phyloP scores from a whole-genome alignment of 2,113 vertebrate species.

The Macquaria ambigua region DNA sequence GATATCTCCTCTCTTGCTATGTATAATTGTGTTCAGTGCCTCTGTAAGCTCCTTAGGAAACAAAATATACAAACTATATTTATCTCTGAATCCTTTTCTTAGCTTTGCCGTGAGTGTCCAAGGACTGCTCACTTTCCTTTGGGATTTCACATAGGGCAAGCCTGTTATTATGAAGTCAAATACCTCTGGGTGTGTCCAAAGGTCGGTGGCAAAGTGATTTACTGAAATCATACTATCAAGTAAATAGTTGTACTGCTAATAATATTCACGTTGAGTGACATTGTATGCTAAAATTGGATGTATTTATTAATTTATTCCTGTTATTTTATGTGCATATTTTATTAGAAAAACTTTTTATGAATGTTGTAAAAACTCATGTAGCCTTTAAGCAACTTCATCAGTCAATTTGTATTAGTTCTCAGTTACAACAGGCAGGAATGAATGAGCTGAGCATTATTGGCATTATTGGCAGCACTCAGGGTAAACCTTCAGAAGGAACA shows the following conservation, averaged over 20 bases:
- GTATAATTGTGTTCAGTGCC: slow-evolving; percentile 76
- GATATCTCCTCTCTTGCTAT: slow-evolving; percentile 46
- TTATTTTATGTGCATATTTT: slow-evolving; percentile 77
- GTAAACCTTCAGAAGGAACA: slow-evolving; percentile 73
- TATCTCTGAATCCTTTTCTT: slow-evolving; percentile 58
- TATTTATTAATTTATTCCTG: slow-evolving; percentile 81
- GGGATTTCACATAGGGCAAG: slow-evolving; percentile 52
- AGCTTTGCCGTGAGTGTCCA: slow-evolving; percentile 35
- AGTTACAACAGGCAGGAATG: slow-evolving; percentile 46
- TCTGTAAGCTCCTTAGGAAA: slow-evolving; percentile 70
- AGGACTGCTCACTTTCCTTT: slow-evolving; percentile 57
- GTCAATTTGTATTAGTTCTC: slow-evolving; percentile 42
- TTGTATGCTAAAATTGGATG: slow-evolving; percentile 69
- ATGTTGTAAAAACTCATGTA: slow-evolving; percentile 71
- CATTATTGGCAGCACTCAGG: slow-evolving; percentile 73
- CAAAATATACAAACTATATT: slow-evolving; percentile 68
- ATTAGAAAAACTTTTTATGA: slow-evolving; percentile 61
- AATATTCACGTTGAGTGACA: slow-evolving; percentile 61
- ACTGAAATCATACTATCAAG: slow-evolving; percentile 57
- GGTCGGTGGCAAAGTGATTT: slow-evolving; percentile 66
- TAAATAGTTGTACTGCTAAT: slow-evolving; percentile 69
- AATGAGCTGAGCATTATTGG: slow-evolving; percentile 40
- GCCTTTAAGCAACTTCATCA: slow-evolving; percentile 53
- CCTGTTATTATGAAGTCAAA: slow-evolving; percentile 63
- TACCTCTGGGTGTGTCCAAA: slow-evolving; percentile 74